Evolutionary conservation across 1,140 invertebrate species (phyloP).

Genomic region (Campoletis sonorensis): DNA sequence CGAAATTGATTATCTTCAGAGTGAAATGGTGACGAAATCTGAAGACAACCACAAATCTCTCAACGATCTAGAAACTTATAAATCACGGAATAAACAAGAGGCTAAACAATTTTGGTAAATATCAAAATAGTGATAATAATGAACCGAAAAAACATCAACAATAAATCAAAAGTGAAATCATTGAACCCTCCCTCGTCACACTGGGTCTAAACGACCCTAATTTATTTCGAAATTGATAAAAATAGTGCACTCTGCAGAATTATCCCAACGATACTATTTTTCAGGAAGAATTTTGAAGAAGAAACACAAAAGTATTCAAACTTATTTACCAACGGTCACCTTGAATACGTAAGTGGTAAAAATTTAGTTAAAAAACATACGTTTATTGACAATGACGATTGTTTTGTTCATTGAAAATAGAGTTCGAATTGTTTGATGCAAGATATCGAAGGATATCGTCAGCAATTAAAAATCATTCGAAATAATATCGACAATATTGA

Average conservation of each 20-base stretch:
- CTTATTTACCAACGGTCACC: background rate
- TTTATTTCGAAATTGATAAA: no score
- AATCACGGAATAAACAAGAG: slow-evolving; percentile 17
- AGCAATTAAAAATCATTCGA: background rate
- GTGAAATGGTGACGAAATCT: background rate
- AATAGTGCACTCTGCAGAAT: no score
- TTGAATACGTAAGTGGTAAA: background rate
- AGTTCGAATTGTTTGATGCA: slow-evolving; percentile 19
- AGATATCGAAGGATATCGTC: slow-evolving; percentile 2
- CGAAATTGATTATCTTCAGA: background rate
- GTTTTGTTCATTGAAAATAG: background rate
- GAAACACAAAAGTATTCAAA: slow-evolving; percentile 2
- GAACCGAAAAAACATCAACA: background rate
- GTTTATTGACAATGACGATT: background rate
- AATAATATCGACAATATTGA: background rate
- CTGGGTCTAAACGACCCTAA: no score
- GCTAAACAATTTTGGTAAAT: slow-evolving; percentile 22
- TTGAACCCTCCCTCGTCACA: no score
- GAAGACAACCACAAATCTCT: slow-evolving; percentile 13
- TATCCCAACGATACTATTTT: background rate
- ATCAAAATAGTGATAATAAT: background rate
- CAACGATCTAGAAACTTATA: slow-evolving; percentile 5
- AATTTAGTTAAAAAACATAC: no score
- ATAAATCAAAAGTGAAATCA: no score
- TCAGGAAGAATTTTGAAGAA: background rate